Base-by-base conservation (phyloP, 2,797 vertebrate species). In the Bryconaethiops microstoma region DNA sequence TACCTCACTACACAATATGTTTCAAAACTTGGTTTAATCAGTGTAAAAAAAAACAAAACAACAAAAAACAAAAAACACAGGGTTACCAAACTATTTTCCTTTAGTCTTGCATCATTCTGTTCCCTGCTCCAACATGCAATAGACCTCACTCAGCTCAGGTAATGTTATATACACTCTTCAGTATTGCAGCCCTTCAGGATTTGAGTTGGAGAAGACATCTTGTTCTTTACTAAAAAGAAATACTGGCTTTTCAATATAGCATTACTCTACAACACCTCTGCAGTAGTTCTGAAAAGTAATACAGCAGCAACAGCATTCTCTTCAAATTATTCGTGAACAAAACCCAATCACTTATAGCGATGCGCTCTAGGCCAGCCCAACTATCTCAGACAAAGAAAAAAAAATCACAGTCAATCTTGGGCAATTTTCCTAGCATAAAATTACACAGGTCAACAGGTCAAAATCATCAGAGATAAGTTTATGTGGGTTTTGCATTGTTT, bases 321-420 rank as follows among this genome's bases (percentile, higher is more conserved):
- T 40, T 19, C 42, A 7, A 21, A 75, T 23, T 8, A 25, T 14
- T 50, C 3, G 12, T 23, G 12, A 70, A 9, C 45, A 70, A 21
- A 21, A 40, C 17, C 45, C 17, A 7, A 25, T 54, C 7, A 54
- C 69, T 54, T 48, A 54, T 35, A 54, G 5, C 21, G 14, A 71
- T 71, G 45, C 13, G 25, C 14, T 16, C 29, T 16, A 63, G 39
- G 59, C 1, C 45, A n/a, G 65, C 73, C 45, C 67, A 80, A 75
- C 64, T 69, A 29, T 64, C 54, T 69, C 79, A 52, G 8, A 45
- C 42, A 48, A 67, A 35, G 52, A 7, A 45, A 74, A 80, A 7
- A 45, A 74, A 80, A 65, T 74, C 71, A 67, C 64, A 48, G 64
- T 73, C 72, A 70, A 76, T 60, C 74, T 39, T 35, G 39, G 8